A percentile compares a stretch with the other conserved stretches of the same genome.
These are phyloP conservation scores for Tachuris rubrigastra DNA, from an alignment of 2,113 vertebrate genomes.

Conservation along the genomic window DNA sequence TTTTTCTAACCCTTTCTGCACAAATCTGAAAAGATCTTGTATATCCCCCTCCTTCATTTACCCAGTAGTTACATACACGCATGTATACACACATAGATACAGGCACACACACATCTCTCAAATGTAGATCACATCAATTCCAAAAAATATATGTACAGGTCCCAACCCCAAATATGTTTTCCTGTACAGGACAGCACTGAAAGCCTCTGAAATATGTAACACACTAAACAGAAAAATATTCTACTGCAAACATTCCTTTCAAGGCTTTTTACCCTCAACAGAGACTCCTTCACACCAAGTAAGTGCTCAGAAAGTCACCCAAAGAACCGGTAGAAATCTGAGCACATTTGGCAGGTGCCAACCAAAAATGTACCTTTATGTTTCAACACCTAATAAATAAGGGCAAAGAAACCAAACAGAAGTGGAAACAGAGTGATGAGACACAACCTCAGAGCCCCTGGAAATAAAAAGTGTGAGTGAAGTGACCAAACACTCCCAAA, in stretches of 20 bases:
- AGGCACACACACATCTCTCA: neutral
- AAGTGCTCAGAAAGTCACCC: accelerated
- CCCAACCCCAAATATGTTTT: neutral
- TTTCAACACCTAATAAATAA: neutral
- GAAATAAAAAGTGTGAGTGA: neutral
- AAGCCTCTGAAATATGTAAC: neutral
- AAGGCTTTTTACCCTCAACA: neutral
- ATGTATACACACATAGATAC: neutral
- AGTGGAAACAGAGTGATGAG: neutral
- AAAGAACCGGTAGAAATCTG: neutral
- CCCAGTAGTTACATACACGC: neutral
- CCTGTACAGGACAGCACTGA: neutral
- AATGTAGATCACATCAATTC: neutral
- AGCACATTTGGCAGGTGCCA: neutral
- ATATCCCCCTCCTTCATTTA: neutral
- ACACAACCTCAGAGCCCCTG: neutral
- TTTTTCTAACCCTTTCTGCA: neutral
- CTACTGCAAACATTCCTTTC: neutral
- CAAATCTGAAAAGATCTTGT: neutral
- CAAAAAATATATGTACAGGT: neutral
- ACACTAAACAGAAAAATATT: neutral
- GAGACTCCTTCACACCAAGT: neutral
- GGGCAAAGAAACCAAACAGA: neutral
- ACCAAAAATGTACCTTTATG: neutral
- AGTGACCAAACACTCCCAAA: neutral